Conservation (phyloP, 2,113 vertebrate species). For the Melanocharis versteri region DNA sequence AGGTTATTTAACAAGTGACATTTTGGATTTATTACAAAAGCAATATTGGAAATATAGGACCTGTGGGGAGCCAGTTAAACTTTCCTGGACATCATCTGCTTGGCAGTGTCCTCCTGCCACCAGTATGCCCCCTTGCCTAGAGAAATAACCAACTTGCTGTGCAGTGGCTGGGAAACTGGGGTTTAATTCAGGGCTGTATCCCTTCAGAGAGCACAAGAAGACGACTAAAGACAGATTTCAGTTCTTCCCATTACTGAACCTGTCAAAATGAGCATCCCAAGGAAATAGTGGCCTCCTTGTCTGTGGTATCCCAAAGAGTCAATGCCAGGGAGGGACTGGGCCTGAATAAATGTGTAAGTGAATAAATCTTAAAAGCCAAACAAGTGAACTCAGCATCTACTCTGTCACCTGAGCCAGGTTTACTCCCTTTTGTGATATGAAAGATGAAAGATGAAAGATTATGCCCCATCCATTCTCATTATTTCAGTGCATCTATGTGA, state of each 20-base stretch:
- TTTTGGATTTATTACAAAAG: conserved; percentile 52
- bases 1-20: conserved; percentile 24
- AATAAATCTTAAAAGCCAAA: background rate
- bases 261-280: background rate
- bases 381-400: background rate
- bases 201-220: background rate
- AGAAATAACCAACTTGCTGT: background rate
- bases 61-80: conserved; percentile 50
- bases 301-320: background rate
- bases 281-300: background rate
- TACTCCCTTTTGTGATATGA: background rate
- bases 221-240: background rate
- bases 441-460: background rate
- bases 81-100: conserved; percentile 11
- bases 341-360: background rate
- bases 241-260: background rate
- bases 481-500: background rate
- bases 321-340: background rate
- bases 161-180: background rate
- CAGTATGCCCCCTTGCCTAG: background rate
- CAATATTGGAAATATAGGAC: background rate
- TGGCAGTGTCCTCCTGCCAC: background rate
- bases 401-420: background rate
- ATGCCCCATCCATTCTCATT: background rate
- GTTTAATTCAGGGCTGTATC: background rate